A percentile compares a stretch with the other conserved stretches of the same genome.
phyloP scores from a whole-genome alignment of 2,888 invertebrate species.

The Drosophila anceps region DNA sequence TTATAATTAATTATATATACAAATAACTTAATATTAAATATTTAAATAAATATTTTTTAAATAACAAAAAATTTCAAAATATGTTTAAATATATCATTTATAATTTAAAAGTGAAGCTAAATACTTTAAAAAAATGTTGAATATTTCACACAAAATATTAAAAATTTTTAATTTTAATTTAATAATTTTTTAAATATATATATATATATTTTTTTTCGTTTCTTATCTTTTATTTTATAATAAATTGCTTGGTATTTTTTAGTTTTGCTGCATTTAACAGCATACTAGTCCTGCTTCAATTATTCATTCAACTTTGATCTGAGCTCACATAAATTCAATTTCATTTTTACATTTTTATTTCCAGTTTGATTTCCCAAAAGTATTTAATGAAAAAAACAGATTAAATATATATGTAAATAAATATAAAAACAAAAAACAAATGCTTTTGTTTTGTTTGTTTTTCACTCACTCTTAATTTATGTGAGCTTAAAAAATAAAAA shows the following conservation, averaged over 20 bases:
- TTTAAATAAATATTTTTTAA: no score
- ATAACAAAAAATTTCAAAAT: no score
- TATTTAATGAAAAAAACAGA: not conserved
- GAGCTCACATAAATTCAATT: not conserved
- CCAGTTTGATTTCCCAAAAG: slow-evolving; percentile 1
- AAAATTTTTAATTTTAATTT: no score
- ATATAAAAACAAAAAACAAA: not conserved
- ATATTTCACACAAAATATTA: no score
- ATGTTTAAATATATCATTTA: no score
- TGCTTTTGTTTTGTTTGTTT: not conserved
- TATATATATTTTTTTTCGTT: not conserved
- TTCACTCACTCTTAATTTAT: slow-evolving; percentile 10
- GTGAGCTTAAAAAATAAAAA: slow-evolving; percentile 4
- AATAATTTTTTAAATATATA: not conserved
- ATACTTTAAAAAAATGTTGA: no score
- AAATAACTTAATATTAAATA: no score
- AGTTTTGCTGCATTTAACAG: not conserved
- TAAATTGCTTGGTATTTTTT: no score
- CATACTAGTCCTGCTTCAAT: not conserved
- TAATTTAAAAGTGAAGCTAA: no score
- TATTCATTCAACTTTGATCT: slow-evolving; percentile 11
- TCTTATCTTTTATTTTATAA: not conserved
- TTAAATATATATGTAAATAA: slow-evolving; percentile 4
- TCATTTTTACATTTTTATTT: slow-evolving; percentile 11
- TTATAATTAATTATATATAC: no score